Conservation (phyloP, 2,113 vertebrate genomes). For the Eretmochelys imbricata region DNA sequence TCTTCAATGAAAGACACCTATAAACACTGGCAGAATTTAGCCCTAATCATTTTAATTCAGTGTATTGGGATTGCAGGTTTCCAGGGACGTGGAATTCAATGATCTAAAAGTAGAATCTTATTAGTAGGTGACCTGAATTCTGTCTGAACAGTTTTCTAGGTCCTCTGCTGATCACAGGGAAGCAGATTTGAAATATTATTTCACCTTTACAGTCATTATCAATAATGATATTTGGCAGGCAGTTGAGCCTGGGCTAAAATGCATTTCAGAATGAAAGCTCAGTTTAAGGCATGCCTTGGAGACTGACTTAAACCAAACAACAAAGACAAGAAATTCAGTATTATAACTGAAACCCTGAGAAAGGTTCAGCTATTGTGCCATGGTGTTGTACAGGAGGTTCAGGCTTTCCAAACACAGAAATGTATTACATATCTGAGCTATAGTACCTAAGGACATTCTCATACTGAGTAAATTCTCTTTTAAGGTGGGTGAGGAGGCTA, state of each 20-base stretch:
- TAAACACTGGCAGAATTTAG: neutral
- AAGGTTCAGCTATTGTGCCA: neutral
- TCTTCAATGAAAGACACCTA: neutral
- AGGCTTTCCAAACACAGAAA: neutral
- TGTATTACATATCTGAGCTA: neutral
- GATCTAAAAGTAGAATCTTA: neutral
- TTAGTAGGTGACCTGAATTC: neutral
- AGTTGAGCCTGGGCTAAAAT: neutral
- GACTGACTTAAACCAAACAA: neutral
- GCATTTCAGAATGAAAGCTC: neutral
- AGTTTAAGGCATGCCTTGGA: accelerated
- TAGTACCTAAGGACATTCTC: neutral
- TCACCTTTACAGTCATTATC: conserved; percentile 7
- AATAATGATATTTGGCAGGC: conserved; percentile 42
- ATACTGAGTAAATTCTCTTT: neutral
- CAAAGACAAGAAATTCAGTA: neutral
- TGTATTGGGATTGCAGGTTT: neutral
- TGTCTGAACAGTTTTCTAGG: neutral
- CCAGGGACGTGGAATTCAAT: neutral
- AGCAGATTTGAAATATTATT: conserved; percentile 16
- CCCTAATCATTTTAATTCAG: neutral
- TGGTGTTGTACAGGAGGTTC: neutral
- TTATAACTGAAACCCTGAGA: neutral
- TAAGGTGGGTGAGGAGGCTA: neutral
- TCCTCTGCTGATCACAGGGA: neutral